Conservation (phyloP, 1,140 invertebrate genomes). For the Drosophila erecta region DNA sequence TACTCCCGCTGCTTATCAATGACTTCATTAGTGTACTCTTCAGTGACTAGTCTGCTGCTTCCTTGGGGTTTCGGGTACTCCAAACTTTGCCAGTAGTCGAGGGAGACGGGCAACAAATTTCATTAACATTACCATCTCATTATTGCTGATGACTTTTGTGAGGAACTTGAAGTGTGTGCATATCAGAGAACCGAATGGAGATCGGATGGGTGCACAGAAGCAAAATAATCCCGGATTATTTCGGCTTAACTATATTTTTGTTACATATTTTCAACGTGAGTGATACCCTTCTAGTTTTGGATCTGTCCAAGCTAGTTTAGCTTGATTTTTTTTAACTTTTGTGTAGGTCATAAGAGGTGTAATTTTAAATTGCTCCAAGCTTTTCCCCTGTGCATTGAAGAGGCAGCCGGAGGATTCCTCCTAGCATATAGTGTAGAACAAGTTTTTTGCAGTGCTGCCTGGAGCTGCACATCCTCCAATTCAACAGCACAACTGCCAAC, state of each 20-base stretch:
- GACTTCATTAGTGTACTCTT: constrained; percentile 74
- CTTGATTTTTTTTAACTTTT: no score
- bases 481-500: not conserved
- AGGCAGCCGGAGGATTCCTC: constrained; percentile 3
- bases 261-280: not conserved
- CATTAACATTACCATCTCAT: constrained; percentile 81
- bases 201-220: not conserved
- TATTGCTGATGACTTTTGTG: constrained; percentile 70
- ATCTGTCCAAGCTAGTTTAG: no score
- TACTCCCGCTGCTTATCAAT: constrained; percentile 67
- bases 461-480: constrained; percentile 1
- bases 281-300: no score
- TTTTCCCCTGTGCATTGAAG: not conserved
- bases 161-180: constrained; percentile 16
- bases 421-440: constrained; percentile 16
- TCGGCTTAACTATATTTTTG: no score
- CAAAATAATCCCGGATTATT: not conserved
- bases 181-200: constrained; percentile 4
- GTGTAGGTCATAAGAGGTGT: no score
- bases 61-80: constrained; percentile 33
- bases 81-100: constrained; percentile 26
- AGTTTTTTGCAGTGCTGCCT: constrained; percentile 37
- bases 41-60: constrained; percentile 36
- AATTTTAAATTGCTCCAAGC: no score
- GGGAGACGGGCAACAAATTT: constrained; percentile 65